phyloP scores from a whole-genome alignment of 2,797 vertebrate genomes.

The Sebastes reedi region DNA sequence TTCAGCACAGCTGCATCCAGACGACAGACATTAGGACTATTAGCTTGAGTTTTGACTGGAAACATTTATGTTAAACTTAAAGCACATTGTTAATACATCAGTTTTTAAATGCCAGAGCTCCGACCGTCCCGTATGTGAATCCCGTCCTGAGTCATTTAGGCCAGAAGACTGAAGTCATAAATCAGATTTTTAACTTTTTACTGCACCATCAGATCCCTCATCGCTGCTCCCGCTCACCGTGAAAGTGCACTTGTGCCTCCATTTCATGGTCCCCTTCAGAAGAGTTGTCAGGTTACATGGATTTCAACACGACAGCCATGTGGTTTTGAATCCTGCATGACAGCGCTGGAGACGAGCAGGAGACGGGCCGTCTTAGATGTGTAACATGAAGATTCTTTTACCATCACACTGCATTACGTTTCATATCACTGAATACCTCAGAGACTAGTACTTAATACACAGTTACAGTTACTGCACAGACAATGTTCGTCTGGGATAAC shows the following conservation, averaged over 20 bases:
- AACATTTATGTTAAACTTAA: neutral
- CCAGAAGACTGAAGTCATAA: neutral
- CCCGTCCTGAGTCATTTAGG: neutral
- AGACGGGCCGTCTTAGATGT: constrained; percentile 13
- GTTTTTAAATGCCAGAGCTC: neutral
- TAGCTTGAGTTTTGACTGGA: neutral
- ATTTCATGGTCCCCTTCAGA: constrained; percentile 55
- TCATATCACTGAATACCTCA: neutral
- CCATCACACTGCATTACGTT: neutral
- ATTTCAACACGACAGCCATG: constrained; percentile 42
- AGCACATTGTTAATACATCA: neutral
- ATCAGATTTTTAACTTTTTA: constrained; percentile 12
- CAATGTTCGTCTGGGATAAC: neutral
- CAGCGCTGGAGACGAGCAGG: constrained; percentile 20
- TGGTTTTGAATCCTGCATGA: constrained; percentile 26
- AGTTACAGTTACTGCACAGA: neutral
- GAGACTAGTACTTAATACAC: neutral
- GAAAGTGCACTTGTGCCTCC: constrained; percentile 54
- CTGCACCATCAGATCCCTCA: constrained; percentile 16
- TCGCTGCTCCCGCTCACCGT: constrained; percentile 17
- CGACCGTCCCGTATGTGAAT: neutral
- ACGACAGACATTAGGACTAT: neutral
- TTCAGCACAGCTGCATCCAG: neutral
- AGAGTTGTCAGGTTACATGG: constrained; percentile 66
- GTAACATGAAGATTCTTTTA: constrained; percentile 29